Evolutionary conservation across 2,113 vertebrate genomes (phyloP).

Genomic region (Bolborhynchus lineola): DNA sequence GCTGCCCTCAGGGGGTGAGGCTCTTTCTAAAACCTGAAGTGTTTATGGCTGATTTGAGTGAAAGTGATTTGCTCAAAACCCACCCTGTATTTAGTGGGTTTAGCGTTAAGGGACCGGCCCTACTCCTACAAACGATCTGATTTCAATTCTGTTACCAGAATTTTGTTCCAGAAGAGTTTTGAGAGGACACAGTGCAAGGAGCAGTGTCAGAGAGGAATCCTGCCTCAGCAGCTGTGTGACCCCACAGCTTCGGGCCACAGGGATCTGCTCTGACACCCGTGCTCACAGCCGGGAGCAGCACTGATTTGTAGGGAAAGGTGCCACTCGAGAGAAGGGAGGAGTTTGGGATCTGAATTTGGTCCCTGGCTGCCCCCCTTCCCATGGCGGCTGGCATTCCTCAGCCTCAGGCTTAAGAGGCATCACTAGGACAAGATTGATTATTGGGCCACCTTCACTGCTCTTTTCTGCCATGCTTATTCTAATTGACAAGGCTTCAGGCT

Average conservation of each 20-base stretch:
- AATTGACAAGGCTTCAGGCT: not conserved
- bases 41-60: conserved; percentile 29
- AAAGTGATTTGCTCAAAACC: conserved; percentile 21
- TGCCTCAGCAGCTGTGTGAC: not conserved
- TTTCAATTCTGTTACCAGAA: not conserved
- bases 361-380: not conserved
- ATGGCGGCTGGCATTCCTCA: not conserved
- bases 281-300: not conserved
- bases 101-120: not conserved
- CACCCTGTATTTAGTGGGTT: not conserved
- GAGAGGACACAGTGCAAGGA: not conserved
- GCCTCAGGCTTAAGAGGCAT: not conserved
- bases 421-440: not conserved
- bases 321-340: not conserved
- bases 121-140: not conserved
- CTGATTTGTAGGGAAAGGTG: not conserved
- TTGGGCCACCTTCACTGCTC: not conserved
- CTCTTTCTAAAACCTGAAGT: conserved; percentile 25
- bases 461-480: not conserved
- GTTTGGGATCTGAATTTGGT: not conserved
- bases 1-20: conserved; percentile 68
- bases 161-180: not conserved
- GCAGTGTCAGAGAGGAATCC: not conserved
- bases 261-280: accelerated
- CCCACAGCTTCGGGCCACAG: not conserved